These are phyloP conservation scores for Venusia cambrica DNA, from an alignment of 2,888 invertebrate species.

Conservation along the genomic window DNA sequence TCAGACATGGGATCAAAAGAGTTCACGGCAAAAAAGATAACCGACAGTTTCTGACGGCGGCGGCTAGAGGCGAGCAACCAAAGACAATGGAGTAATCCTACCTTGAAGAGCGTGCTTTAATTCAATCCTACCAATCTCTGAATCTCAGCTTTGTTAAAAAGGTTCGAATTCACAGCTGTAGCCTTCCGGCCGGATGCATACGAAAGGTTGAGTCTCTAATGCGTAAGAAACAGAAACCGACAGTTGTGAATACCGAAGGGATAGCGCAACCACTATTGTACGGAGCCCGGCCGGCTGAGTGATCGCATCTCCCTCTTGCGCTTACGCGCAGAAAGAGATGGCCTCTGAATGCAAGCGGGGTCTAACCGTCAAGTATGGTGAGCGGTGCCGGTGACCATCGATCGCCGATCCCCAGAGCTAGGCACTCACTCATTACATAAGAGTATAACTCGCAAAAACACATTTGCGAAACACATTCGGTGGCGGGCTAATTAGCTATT, in stretches of 20 bases:
- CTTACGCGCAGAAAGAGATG: constrained; percentile 24
- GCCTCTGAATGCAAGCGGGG: constrained; percentile 22
- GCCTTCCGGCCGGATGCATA: constrained; percentile 21
- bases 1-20: constrained; percentile 34
- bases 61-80: constrained; percentile 15
- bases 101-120: constrained; percentile 21
- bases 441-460: constrained; percentile 41
- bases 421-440: constrained; percentile 31
- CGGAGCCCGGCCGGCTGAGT: constrained; percentile 20
- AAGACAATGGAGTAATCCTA: constrained; percentile 26
- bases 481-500: constrained; percentile 43
- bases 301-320: constrained; percentile 26
- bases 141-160: constrained; percentile 8
- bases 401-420: constrained; percentile 28
- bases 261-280: constrained; percentile 23
- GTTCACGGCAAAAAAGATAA: constrained; percentile 31
- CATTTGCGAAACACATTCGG: constrained; percentile 39
- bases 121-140: constrained; percentile 19
- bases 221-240: constrained; percentile 23
- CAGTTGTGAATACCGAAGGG: constrained; percentile 22
- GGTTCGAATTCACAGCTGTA: constrained; percentile 15
- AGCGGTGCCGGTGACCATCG: constrained; percentile 32
- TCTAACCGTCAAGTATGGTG: constrained; percentile 28
- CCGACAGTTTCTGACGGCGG: constrained; percentile 26
- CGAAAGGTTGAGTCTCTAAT: constrained; percentile 18